Base-by-base conservation (phyloP, 2,797 vertebrate species). In the Etheostoma perlongum region DNA sequence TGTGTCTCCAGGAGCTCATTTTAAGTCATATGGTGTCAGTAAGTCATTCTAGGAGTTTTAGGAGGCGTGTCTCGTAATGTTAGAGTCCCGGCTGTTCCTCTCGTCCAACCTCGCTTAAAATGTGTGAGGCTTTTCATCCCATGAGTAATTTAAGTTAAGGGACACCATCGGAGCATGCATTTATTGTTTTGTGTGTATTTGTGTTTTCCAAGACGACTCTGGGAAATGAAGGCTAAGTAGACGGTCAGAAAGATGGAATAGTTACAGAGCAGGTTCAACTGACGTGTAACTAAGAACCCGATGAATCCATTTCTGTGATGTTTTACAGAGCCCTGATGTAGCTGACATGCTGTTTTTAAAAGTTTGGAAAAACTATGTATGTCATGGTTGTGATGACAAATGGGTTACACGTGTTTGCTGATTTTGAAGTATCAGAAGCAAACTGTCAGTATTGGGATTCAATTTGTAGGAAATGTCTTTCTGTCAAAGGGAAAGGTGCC, bases 401-500 rank as follows among this genome's bases (percentile, higher is more conserved):
- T 59, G 33, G 25, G 49, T 68, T 66, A 14, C 27, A 78, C 21
- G 6, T 60, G 33, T 76, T 76, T 48, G 62, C 10, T 73, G 49
- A 57, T 75, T 71, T 63, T 58, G 52, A 72, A 78, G 19, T 60
- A 44, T 70, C 52, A 47, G 72, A 78, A 66, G 55, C 51, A 70
- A 85, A 77, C 47, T 53, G 12, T 80, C 66, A 78, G 79, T 87
- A 66, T 89, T 73, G 82, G 25, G 78, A 44, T 62, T 60, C 1
- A 71, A 79, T 69, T 70, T 61, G 10, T 67, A 68, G 72, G 60
- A 88, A 83, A 68, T 57, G 12, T 86, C 71, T 89, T 90, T 89
- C 82, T 81, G 82, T 92, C 51, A 82, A 91, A 90, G 88, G 90
- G 85, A 92, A 86, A 76, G 91, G 83, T 94, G 92, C 93, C 92